Base-by-base conservation (phyloP, 2,888 invertebrate genomes). In the Calliopum simillimum region DNA sequence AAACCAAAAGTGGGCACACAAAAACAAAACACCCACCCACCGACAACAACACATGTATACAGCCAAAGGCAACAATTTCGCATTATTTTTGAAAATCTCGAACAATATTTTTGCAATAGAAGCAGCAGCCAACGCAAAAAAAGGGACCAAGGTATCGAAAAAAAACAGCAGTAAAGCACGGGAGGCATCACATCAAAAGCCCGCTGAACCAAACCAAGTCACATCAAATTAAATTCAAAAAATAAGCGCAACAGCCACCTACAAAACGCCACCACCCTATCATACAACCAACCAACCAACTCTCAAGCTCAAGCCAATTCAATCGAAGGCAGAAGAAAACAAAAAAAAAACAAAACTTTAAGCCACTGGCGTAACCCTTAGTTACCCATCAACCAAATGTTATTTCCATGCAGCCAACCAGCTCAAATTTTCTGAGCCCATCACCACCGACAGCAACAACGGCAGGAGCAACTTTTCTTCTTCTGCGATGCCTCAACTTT, bases 21-120 rank as follows among this genome's bases (percentile, higher is more conserved):
- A 41, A 13, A 23, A 11, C 19, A 59, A 5, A 21, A 41, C 43
- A 41, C 14, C 59, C 11, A 6, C 61, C 33, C 33, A 12, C 19
- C 21, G 21, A 19, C 41, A 59, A 62, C 44, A 16, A 47, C 49
- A 63, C 21, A 33, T 1, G 21, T 19, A 13, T 62, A 46, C n/a
- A 63, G n/a, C 63, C 33, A 33, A 49, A 16, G 33, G 47, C 46
- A 63, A 63, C 33, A 63, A 51, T 49, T 63, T 49, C n/a, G 25
- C 25, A 49, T 47, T 46, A 63, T 49, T 63, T 33, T 63, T 49
- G 23, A 14, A 33, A 47, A 12, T 16, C 23, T 58, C 56, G 14
- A 58, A n/a, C 56, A 58, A 58, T 58, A 58, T 58, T 58, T 58
- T 58, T 58, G 56, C 56, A 58, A 58, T 33, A 58, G 56, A 33